phyloP scores from a whole-genome alignment of 2,797 vertebrate species.

The Channa striata region DNA sequence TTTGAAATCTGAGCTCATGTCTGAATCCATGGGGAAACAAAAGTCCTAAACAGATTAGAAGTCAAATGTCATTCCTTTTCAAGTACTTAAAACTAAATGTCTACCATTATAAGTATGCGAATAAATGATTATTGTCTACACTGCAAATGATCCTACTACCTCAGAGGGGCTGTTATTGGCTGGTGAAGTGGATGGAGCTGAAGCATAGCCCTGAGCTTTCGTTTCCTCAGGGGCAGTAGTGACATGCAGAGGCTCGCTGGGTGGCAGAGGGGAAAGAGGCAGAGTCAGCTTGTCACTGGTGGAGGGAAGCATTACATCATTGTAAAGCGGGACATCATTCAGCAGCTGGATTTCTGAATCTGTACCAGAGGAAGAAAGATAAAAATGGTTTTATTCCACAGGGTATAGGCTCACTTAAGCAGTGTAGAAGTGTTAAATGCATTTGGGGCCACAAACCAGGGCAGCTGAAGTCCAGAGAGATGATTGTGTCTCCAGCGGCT shows the following conservation, averaged over 20 bases:
- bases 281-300: conserved; percentile 88
- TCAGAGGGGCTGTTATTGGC: conserved; percentile 84
- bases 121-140: background rate
- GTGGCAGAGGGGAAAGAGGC: conserved; percentile 88
- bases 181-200: conserved; percentile 81
- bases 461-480: conserved; percentile 91
- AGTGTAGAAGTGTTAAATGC: background rate
- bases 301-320: conserved; percentile 96
- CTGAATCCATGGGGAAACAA: conserved; percentile 92
- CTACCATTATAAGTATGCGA: background rate
- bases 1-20: conserved; percentile 94
- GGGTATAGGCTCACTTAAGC: background rate
- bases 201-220: conserved; percentile 84
- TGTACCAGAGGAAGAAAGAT: conserved; percentile 71
- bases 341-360: conserved; percentile 89
- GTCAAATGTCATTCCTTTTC: background rate
- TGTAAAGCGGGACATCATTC: conserved; percentile 94
- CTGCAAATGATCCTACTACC: conserved; percentile 81
- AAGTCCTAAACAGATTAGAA: conserved; percentile 85
- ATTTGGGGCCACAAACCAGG: conserved; percentile 81
- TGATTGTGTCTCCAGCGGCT: conserved; percentile 94
- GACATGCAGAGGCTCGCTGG: conserved; percentile 86
- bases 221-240: conserved; percentile 82
- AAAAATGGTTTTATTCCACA: background rate
- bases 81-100: background rate